phyloP scores from a whole-genome alignment of 2,888 invertebrate species.

The Drosophila monieri region DNA sequence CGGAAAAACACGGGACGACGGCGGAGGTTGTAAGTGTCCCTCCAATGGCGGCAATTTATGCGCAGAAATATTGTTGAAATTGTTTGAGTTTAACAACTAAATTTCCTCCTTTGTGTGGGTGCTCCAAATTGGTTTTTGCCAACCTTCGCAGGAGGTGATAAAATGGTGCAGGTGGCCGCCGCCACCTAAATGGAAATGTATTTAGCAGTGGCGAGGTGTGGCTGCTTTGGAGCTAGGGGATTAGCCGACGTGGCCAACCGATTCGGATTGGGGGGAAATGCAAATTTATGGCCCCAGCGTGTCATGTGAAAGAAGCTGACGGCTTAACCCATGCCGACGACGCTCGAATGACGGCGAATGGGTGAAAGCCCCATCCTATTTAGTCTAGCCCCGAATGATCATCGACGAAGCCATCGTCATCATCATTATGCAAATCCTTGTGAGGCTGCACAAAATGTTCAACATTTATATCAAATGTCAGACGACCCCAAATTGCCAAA shows the following conservation, averaged over 20 bases:
- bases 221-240: constrained; percentile 32
- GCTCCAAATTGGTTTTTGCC: constrained; percentile 76
- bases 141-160: constrained; percentile 55
- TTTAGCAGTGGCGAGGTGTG: constrained; percentile 52
- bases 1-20: constrained; percentile 19
- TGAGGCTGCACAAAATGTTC: constrained; percentile 47
- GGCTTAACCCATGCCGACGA: constrained; percentile 25
- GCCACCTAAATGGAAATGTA: constrained; percentile 41
- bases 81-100: constrained; percentile 80
- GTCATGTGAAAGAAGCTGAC: constrained; percentile 60
- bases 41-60: constrained; percentile 69
- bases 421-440: constrained; percentile 71
- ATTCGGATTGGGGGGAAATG: constrained; percentile 31
- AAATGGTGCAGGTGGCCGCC: constrained; percentile 70
- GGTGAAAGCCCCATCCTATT: constrained; percentile 46
- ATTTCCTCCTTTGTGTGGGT: constrained; percentile 64
- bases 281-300: constrained; percentile 64
- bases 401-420: constrained; percentile 41
- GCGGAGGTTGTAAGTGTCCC: constrained; percentile 34
- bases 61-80: constrained; percentile 76
- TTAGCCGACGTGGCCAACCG: constrained; percentile 31
- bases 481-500: constrained; percentile 73
- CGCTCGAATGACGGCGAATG: constrained; percentile 2
- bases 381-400: constrained; percentile 60
- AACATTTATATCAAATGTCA: constrained; percentile 79